Base-by-base conservation (phyloP, 2,113 vertebrate species). In the Sprattus sprattus region DNA sequence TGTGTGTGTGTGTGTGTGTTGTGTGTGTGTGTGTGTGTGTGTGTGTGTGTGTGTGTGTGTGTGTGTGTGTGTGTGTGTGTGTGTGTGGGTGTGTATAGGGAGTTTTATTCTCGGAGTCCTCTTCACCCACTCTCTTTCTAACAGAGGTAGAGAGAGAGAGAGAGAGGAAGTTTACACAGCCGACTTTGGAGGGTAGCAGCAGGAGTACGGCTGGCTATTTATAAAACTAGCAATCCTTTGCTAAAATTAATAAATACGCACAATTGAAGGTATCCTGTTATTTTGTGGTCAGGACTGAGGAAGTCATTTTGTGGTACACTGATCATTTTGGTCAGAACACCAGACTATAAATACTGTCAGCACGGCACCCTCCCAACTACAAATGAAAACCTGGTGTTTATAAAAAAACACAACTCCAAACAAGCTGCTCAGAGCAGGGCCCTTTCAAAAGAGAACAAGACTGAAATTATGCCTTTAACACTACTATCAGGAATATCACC, bases 221-320 rank as follows among this genome's bases (percentile, higher is more conserved):
- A 93, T 94, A 94, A 94, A 93, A 90, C 89, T 89, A 89, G 91
- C 89, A 89, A 91, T 92, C 85, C 89, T 84, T 90, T 80, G 82
- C 89, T 92, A 92, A 92, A 93, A 95, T 94, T 95, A 95, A 96
- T 95, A 95, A 95, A 96, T 93, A 94, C 71, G 71, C 91, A 93
- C 93, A 94, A 95, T 94, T 95, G 94, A 95, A 95, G 93, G 91
- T 92, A 95, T 95, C 95, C 95, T 95, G 94, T 95, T 95, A 95
- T 95, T 96, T 95, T 92, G 93, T 81, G 93, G 94, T 92, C 87
- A 93, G 92, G 93, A 92, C 91, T 90, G 92, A 95, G 95, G 94
- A 95, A 96, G 95, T 94, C 93, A 94, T 95, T 95, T 94, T 93
- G 93, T 94, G 95, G 95, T 95, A 93, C 93, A 94, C 93, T 95